Base-by-base conservation (phyloP, 2,888 invertebrate genomes). In the Sisyra nigra region DNA sequence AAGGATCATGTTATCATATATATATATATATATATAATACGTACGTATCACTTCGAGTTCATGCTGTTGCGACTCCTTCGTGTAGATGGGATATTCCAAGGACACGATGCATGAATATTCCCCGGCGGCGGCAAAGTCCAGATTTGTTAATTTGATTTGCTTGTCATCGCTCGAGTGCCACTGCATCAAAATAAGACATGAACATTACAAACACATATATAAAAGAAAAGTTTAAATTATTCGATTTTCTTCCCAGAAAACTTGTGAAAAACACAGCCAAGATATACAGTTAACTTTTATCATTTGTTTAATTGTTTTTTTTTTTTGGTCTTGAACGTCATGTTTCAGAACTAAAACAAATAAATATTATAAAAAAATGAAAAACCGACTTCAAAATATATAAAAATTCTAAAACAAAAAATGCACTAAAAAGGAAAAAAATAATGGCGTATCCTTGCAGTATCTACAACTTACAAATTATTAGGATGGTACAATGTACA, bases 21-120 rank as follows among this genome's bases (percentile, higher is more conserved):
- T n/a, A n/a, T n/a, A n/a, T n/a, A n/a, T n/a, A n/a, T n/a, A n/a
- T n/a, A n/a, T n/a, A n/a, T 7, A 24, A 35, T 49, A 74, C 82
- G 74, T 62, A 86, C 87, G 78, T 63, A 85, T 84, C 46, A 87
- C 80, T 55, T 74, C 80, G 53, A 87, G 68, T 60, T 82, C 76
- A 58, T 81, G 80, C 54, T 74, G 70, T 53, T 77, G 76, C 29
- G 86, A 84, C 52, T 79, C 74, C 66, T 84, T 83, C 32, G 82
- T 83, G 62, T 81, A 86, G 55, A 87, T 76, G 48, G 87, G 84
- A 40, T 82, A 76, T 56, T 83, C 80, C 55, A 82, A 74, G 44
- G 86, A 82, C 18, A 87, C 85, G 57, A 82, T 80, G 58, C 88
- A 88, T 45, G 75, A 78, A 63, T 87, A 89, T 42, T 73, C 68